phyloP scores from a whole-genome alignment of 2,113 vertebrate genomes.

The Larimichthys polyactis region DNA sequence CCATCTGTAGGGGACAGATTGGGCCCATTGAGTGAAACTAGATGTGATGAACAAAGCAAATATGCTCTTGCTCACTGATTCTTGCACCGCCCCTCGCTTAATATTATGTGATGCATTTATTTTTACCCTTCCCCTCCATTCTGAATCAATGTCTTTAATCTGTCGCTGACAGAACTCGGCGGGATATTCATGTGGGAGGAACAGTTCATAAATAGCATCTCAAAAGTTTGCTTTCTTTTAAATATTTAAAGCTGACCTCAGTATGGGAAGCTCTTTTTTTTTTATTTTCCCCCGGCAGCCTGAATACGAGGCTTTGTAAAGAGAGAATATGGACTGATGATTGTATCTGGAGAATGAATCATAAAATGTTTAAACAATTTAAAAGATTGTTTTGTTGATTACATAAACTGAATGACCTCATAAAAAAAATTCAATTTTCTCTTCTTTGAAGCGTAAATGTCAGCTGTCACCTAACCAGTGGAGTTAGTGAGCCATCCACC shows the following conservation, averaged over 20 bases:
- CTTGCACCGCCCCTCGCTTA: slow-evolving; percentile 29
- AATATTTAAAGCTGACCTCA: slow-evolving; percentile 38
- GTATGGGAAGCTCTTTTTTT: slow-evolving; percentile 15
- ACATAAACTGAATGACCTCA: slow-evolving; percentile 18
- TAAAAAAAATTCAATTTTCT: not conserved
- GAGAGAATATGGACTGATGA: slow-evolving; percentile 7
- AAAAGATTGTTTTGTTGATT: not conserved
- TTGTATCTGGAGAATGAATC: slow-evolving; percentile 16
- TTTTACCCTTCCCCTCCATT: slow-evolving; percentile 58
- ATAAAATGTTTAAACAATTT: not conserved
- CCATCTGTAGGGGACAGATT: slow-evolving; percentile 72
- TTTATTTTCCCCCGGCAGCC: not conserved
- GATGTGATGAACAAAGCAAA: slow-evolving; percentile 65
- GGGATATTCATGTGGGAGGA: slow-evolving; percentile 60
- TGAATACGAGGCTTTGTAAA: slow-evolving; percentile 26
- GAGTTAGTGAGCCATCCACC: not conserved
- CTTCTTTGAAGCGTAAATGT: not conserved
- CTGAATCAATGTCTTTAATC: slow-evolving; percentile 63
- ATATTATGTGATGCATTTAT: slow-evolving; percentile 59
- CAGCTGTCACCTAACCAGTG: not conserved
- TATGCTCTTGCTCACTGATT: slow-evolving; percentile 44
- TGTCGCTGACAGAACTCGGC: slow-evolving; percentile 52
- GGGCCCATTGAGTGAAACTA: slow-evolving; percentile 55
- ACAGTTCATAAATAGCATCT: slow-evolving; percentile 56
- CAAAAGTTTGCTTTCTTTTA: slow-evolving; percentile 57